Evolutionary conservation across 2,888 invertebrate species (phyloP), one percentile per base, ranked within the genome.

Genomic region (Eucera pruinosa): DNA sequence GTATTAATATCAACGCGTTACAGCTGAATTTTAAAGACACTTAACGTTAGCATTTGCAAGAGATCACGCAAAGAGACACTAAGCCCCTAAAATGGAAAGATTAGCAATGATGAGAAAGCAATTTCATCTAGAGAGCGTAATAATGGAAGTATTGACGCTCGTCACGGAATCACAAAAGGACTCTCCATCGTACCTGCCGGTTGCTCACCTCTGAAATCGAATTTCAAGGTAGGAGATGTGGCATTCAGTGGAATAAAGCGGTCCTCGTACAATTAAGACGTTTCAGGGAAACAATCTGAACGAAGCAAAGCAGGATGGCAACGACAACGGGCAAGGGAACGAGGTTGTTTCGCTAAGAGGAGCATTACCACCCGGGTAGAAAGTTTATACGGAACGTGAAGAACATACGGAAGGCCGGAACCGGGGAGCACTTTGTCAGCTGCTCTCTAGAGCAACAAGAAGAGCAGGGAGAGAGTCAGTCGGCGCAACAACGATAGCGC

Each of bases 371-470:
- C 61, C 68, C 47, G 66, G 76, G 62, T 73, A 66, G 80, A 83
- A 84, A 84, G 82, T 84, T 82, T 83, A 78, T 76, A 77, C 79
- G 66, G 64, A 64, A 82, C 71, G 62, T 66, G 82, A 74, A 72
- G 84, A 79, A 73, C 68, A 66, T 81, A 69, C 78, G 78, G 79
- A 79, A 69, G 64, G 33, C 65, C 79, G 78, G 78, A 78, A 74
- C 73, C 62, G 62, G 9, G 33, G 41, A 55, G 50, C 68, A 70
- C 70, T 73, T 77, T 70, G 78, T 82, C 83, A 83, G 78, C 78
- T 70, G 25, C 25, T 18, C 62, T 39, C 18, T 18, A 23, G 72
- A 60, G 75, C 47, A 50, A 61, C 50, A 41, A 41, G 67, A 65
- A 41, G 71, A 69, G 58, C 25, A 9, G 20, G 20, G 48, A 47